phyloP scores from a whole-genome alignment of 2,113 vertebrate species.

The Todiramphus saurophagus region DNA sequence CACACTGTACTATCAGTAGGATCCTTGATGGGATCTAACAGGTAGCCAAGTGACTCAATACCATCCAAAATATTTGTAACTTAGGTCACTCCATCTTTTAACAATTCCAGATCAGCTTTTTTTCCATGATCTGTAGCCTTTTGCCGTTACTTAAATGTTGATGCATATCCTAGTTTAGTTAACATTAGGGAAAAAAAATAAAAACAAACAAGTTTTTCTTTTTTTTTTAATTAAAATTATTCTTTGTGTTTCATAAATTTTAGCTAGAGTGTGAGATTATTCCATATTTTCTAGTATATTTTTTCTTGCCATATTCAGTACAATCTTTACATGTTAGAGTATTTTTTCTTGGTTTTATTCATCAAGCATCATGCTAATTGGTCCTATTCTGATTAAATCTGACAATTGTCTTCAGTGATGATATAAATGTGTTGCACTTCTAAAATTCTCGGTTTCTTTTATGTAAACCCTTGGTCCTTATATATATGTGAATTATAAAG shows the following conservation, averaged over 20 bases:
- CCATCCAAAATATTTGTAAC: background rate
- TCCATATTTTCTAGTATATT: background rate
- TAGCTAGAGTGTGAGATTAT: background rate
- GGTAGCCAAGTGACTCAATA: background rate
- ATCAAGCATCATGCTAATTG: background rate
- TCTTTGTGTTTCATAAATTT: background rate
- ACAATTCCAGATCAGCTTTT: background rate
- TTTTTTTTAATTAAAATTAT: background rate
- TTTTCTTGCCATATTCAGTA: background rate
- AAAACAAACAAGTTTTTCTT: background rate
- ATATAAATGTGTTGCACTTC: background rate
- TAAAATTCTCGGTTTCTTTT: background rate
- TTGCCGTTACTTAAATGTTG: background rate
- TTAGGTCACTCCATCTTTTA: background rate
- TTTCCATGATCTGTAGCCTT: background rate
- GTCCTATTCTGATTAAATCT: background rate
- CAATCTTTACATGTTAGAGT: background rate
- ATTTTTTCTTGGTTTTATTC: background rate
- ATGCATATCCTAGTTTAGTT: background rate
- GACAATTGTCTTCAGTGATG: background rate
- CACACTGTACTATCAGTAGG: background rate
- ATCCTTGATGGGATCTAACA: background rate
- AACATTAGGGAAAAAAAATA: background rate
- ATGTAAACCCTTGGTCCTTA: background rate
- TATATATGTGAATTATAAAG: background rate